Evolutionary conservation across 2,888 invertebrate genomes (phyloP).

Genomic region (Drosophila diplacantha): DNA sequence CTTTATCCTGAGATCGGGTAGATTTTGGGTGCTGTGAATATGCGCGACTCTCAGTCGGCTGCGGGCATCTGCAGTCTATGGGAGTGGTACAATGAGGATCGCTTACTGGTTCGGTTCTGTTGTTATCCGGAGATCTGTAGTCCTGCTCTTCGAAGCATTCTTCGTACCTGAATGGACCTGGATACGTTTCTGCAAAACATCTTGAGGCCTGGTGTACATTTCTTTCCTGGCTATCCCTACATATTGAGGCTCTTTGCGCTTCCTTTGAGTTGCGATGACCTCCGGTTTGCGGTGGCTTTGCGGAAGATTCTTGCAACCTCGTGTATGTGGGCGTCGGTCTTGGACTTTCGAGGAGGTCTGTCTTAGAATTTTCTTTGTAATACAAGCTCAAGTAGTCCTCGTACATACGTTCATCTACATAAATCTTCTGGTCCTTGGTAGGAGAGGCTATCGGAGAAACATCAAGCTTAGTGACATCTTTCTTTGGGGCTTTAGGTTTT

Average conservation of each 20-base stretch:
- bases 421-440: neutral
- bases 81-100: too few relatives aligned
- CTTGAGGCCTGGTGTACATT: too few relatives aligned
- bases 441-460: neutral
- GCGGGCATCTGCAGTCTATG: too few relatives aligned
- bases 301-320: conserved; percentile 1
- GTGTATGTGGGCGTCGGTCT: conserved; percentile 17
- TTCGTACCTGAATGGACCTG: neutral
- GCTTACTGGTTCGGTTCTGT: too few relatives aligned
- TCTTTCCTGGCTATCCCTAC: neutral
- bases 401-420: conserved; percentile 15
- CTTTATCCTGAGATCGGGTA: too few relatives aligned
- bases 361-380: conserved; percentile 30
- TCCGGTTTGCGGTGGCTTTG: neutral
- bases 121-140: neutral
- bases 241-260: neutral
- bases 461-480: neutral
- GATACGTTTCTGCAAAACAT: neutral
- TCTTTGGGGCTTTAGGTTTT: neutral
- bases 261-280: neutral
- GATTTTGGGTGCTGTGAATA: too few relatives aligned
- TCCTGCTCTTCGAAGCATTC: neutral
- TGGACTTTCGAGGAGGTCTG: conserved; percentile 2
- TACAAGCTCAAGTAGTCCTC: conserved; percentile 48
- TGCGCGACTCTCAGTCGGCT: too few relatives aligned